Base-by-base conservation (phyloP, 2,888 invertebrate genomes). In the Cecidostiba fungosa region DNA sequence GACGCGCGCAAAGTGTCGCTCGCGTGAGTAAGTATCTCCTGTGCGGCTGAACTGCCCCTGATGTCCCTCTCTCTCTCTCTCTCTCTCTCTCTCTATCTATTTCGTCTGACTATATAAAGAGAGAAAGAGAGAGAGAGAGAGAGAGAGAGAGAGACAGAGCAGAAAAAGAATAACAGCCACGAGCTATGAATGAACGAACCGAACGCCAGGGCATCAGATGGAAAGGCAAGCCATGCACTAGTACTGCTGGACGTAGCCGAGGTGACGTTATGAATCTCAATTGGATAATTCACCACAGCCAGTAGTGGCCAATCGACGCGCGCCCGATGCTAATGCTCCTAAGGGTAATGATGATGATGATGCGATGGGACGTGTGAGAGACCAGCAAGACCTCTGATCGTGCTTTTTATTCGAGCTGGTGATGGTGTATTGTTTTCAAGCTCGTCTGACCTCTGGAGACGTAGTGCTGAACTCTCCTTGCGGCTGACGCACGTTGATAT, bases 211-310 rank as follows among this genome's bases (percentile, higher is more conserved):
- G n/a, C 26, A 43, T n/a, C 66, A 29, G 43, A 72, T 72, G 72
- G 36, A 72, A 72, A 72, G 72, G 43, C 70, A n/a, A 36, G n/a
- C n/a, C 70, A 72, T 43, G 72, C 70, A 36, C 36, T 32, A 10
- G 70, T 26, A 29, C 26, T 26, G 66, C 26, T 66, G 66, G 66
- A 39, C 12, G 23, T 12, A 29, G 29, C 12, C 12, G 77, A 47
- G 47, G 62, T 54, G 62, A 77, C 10, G 32, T 43, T n/a, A n/a
- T 36, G 36, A 73, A 32, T 29, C 14, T 93, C 93, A 93, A 93
- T 93, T 93, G 93, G 91, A 93, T 93, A 92, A 93, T 93, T 92
- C 43, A 19, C 26, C 66, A 23, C 66, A 23, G 78, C 32, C 36
- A 72, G 36, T 14, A 19, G 19, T 10, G 77, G 47, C 84, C 79